Percentiles rank a stretch among this genome's conserved stretches.
Evolutionary conservation across 2,888 invertebrate genomes (phyloP).

Genomic region (Cetonia aurata): DNA sequence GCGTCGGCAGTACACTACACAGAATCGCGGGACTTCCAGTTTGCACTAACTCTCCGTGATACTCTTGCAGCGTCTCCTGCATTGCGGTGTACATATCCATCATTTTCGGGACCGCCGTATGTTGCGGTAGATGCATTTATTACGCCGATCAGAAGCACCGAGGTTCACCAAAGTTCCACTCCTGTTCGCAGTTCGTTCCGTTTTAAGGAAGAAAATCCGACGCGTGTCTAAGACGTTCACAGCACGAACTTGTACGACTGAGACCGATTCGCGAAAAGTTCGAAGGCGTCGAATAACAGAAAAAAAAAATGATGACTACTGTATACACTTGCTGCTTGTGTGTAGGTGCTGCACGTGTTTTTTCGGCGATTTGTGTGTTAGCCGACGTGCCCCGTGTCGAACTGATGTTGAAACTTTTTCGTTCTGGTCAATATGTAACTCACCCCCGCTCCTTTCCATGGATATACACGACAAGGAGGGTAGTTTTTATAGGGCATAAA

Average conservation of each 20-base stretch:
- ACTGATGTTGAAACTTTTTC: constrained; percentile 64
- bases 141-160: constrained; percentile 55
- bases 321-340: constrained; percentile 22
- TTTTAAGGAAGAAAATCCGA: constrained; percentile 54
- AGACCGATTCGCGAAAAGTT: constrained; percentile 40
- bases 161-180: constrained; percentile 47
- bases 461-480: constrained; percentile 63
- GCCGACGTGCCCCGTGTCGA: constrained; percentile 53
- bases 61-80: constrained; percentile 86
- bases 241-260: constrained; percentile 64
- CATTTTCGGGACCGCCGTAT: constrained; percentile 71
- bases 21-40: constrained; percentile 96
- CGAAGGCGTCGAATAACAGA: not conserved
- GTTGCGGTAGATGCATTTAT: constrained; percentile 77
- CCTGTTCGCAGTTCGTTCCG: constrained; percentile 42
- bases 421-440: constrained; percentile 62
- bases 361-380: constrained; percentile 48
- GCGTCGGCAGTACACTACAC: constrained; percentile 93
- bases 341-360: constrained; percentile 28
- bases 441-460: constrained; percentile 61
- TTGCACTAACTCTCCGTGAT: constrained; percentile 92
- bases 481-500: constrained; percentile 66
- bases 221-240: constrained; percentile 62
- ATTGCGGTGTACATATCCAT: constrained; percentile 82
- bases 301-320: constrained; percentile 8